phyloP scores from a whole-genome alignment of 2,113 vertebrate species.

The Hemiprocne comata region DNA sequence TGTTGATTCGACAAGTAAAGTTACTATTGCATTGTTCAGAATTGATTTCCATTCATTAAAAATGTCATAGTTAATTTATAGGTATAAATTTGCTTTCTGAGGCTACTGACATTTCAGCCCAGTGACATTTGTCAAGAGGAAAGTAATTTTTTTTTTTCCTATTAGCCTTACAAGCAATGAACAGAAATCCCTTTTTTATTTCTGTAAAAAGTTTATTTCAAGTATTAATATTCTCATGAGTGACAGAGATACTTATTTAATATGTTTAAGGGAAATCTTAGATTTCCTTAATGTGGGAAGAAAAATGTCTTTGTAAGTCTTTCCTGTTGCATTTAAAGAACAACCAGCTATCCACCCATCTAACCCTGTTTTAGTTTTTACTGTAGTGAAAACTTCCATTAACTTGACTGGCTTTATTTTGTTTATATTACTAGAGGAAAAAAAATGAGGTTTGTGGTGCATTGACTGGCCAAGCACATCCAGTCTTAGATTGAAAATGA shows the following conservation, averaged over 20 bases:
- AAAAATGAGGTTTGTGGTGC: neutral
- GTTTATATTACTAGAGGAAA: neutral
- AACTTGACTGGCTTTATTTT: neutral
- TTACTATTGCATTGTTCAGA: neutral
- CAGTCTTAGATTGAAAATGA: slow-evolving; percentile 43
- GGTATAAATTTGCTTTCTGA: neutral
- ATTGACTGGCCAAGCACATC: slow-evolving; percentile 17
- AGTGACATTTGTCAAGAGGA: neutral
- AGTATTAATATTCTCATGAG: neutral
- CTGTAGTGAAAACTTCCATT: neutral
- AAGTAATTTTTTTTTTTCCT: neutral
- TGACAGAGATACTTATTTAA: neutral
- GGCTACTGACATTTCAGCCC: neutral
- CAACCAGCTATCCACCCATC: neutral
- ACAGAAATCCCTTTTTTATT: neutral
- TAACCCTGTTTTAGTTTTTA: neutral
- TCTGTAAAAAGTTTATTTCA: neutral
- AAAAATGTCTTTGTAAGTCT: neutral
- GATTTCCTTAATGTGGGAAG: neutral
- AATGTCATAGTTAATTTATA: neutral
- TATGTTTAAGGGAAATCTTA: neutral
- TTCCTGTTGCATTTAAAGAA: neutral
- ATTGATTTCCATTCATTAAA: slow-evolving; percentile 14
- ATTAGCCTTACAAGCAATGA: neutral
- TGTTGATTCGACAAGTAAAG: neutral